phyloP scores from a whole-genome alignment of 2,797 vertebrate species.

The Halcyon smyrnensis region DNA sequence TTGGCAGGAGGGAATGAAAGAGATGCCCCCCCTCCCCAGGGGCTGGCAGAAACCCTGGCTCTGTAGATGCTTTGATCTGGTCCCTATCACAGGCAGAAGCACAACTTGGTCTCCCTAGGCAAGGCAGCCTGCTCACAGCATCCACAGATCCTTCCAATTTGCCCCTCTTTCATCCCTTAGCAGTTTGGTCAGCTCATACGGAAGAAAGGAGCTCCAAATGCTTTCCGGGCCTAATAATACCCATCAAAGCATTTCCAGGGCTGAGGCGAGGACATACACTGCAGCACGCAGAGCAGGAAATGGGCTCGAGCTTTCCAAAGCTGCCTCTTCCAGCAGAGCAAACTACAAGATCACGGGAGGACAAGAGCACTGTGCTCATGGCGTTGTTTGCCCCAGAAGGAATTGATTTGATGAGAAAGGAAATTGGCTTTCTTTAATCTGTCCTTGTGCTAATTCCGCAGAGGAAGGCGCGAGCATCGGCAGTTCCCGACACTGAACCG shows the following conservation, averaged over 20 bases:
- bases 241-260: constrained; percentile 77
- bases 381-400: constrained; percentile 71
- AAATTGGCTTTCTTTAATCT: constrained; percentile 68
- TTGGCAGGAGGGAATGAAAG: background rate
- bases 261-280: constrained; percentile 55
- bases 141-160: constrained; percentile 58
- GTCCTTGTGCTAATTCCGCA: constrained; percentile 63
- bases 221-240: constrained; percentile 77
- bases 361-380: background rate
- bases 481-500: constrained; percentile 4
- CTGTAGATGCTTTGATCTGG: background rate
- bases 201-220: constrained; percentile 70
- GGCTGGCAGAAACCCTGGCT: background rate
- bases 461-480: constrained; percentile 48
- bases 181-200: constrained; percentile 44
- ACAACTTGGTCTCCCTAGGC: background rate
- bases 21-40: background rate
- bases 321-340: constrained; percentile 50
- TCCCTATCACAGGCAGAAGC: background rate
- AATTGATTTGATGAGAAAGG: constrained; percentile 67
- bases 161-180: constrained; percentile 56
- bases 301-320: constrained; percentile 46
- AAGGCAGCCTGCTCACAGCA: background rate
- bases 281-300: constrained; percentile 66
- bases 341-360: constrained; percentile 65